Percentiles rank a stretch among this genome's conserved stretches.
Conservation (phyloP, 1,140 invertebrate species). For the Bombus picipes region DNA sequence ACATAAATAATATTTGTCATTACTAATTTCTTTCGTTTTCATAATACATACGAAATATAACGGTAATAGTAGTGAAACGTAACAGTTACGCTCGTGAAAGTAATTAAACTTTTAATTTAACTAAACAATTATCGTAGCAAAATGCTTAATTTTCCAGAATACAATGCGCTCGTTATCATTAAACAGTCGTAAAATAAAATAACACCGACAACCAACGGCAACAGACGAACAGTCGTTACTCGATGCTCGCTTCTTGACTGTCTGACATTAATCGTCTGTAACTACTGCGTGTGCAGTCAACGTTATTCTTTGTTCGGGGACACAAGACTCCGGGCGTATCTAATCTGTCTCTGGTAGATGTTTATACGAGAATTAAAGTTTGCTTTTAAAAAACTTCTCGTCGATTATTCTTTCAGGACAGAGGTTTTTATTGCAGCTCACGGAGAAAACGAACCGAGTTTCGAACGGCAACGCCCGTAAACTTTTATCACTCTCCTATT, state of each 20-base stretch:
- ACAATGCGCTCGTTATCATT: neutral
- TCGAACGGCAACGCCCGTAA: neutral
- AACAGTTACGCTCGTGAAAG: too few species aligned
- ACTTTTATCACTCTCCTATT: conserved; percentile 36
- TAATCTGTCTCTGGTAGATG: conserved; percentile 1
- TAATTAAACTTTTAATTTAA: too few species aligned
- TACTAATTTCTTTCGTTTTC: too few species aligned
- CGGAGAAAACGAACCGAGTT: neutral
- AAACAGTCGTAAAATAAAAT: too few species aligned
- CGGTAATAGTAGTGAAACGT: too few species aligned
- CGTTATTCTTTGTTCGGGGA: neutral
- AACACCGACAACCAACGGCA: neutral
- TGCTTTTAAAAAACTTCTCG: neutral
- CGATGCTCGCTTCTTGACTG: neutral
- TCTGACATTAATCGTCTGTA: neutral
- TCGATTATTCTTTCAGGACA: neutral
- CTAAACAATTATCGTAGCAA: too few species aligned
- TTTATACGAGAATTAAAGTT: neutral
- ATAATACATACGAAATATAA: too few species aligned
- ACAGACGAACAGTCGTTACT: neutral
- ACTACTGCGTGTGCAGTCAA: neutral
- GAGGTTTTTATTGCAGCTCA: conserved; percentile 1
- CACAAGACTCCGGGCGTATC: neutral
- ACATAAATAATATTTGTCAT: too few species aligned
- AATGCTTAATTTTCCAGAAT: neutral